Base-by-base conservation (phyloP, 2,113 vertebrate species). In the Puffinus mauretanicus region DNA sequence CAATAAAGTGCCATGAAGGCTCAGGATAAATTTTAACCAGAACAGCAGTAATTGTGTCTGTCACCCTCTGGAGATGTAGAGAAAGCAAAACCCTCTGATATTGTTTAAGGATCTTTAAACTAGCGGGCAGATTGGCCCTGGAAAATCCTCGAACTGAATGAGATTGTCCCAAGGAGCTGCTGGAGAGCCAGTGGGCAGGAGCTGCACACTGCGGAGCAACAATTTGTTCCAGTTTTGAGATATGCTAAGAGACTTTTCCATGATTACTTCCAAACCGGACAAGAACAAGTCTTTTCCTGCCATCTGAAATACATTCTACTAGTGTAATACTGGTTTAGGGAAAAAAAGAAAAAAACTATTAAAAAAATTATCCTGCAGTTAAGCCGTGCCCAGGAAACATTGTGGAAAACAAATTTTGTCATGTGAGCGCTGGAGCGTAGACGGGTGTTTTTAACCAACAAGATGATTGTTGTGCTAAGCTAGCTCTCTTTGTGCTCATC, bases 241-340 rank as follows among this genome's bases (percentile, higher is more conserved):
- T 94, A 97, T 2, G 54, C 64, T 91, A 26, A 89, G 54, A 91
- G 46, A 55, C 46, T 93, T 95, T 95, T 96, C 96, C 94, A 58
- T 38, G 2, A 66, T 91, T 52, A 64, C 47, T 96, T 96, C 91
- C 82, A 97, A 94, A 61, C 42, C 14, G 4, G 94, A 94, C 75
- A 94, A 93, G 93, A 87, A 85, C 70, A 89, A 92, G 70, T 25
- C 69, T 96, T 94, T 94, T 89, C 86, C 78, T 97, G 83, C 58
- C 95, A 94, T 92, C 44, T 86, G 83, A 96, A 94, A 86, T 38
- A 64, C 26, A 49, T 89, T 80, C 58, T 93, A 26, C 30, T 79
- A 46, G 16, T 73, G 55, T 64, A 83, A 92, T 49, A 58, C 70
- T 80, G 34, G 32, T 62, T 83, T 55, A 8, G 70, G 65, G 32